These are phyloP conservation scores for Cylas formicarius DNA, from an alignment of 1,140 invertebrate genomes.

Conservation along the genomic window DNA sequence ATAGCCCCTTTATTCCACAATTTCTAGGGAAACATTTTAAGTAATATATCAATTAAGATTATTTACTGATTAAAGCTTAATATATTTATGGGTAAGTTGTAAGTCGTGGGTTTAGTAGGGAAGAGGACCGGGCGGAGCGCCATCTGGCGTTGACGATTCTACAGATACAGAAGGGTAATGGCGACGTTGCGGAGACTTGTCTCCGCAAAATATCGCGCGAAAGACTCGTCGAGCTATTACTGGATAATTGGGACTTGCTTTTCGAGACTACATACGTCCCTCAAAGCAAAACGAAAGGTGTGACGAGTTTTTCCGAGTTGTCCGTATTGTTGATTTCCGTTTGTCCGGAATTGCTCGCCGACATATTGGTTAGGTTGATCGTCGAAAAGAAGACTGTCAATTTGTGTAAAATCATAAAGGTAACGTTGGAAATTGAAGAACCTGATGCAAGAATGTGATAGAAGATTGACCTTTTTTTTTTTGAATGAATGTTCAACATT, in stretches of 20 bases:
- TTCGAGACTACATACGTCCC: slow-evolving; percentile 43
- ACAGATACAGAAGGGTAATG: slow-evolving; percentile 49
- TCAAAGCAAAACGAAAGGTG: slow-evolving; percentile 35
- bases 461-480: too few relatives aligned
- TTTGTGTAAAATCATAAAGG: slow-evolving; percentile 49
- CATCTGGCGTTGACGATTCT: slow-evolving; percentile 46
- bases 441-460: too few relatives aligned
- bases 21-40: too few relatives aligned
- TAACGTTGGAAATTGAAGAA: slow-evolving; percentile 18
- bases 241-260: slow-evolving; percentile 47
- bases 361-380: slow-evolving; percentile 43
- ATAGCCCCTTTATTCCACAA: too few relatives aligned
- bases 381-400: slow-evolving; percentile 43
- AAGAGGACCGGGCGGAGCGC: slow-evolving; percentile 33
- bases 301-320: slow-evolving; percentile 50
- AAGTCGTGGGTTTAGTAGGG: too few relatives aligned
- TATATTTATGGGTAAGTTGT: too few relatives aligned
- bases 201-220: slow-evolving; percentile 42
- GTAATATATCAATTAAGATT: too few relatives aligned
- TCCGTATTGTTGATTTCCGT: slow-evolving; percentile 46
- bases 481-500: too few relatives aligned
- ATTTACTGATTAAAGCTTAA: too few relatives aligned
- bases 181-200: slow-evolving; percentile 42
- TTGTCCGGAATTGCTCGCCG: slow-evolving; percentile 44
- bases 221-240: slow-evolving; percentile 39